Percentiles rank a stretch among this genome's conserved stretches.
phyloP scores from a whole-genome alignment of 2,113 vertebrate species.

The Corythornis madagascariensis region DNA sequence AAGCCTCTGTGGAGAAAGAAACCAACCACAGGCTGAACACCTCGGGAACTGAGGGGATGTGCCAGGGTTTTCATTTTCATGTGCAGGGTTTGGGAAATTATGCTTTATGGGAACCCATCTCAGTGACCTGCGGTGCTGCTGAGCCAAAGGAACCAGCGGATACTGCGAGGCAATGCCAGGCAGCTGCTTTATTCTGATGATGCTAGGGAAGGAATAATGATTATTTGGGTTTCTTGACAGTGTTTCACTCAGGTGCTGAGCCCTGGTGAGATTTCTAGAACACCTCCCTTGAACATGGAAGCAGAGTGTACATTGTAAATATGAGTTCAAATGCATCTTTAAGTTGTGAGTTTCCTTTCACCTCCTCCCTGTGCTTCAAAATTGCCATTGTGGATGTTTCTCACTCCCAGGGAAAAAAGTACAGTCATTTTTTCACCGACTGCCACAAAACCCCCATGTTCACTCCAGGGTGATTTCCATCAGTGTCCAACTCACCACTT shows the following conservation, averaged over 20 bases:
- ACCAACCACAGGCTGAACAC: accelerated
- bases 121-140: not conserved
- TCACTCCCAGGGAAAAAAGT: not conserved
- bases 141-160: accelerated
- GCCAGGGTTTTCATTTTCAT: not conserved
- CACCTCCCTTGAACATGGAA: not conserved
- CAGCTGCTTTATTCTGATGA: not conserved
- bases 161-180: accelerated
- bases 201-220: not conserved
- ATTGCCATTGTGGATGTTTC: not conserved
- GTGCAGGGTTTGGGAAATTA: not conserved
- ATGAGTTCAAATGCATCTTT: not conserved
- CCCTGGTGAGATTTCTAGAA: not conserved
- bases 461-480: not conserved
- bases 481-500: not conserved
- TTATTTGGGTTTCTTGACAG: accelerated
- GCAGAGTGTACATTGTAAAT: accelerated
- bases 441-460: not conserved
- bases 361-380: accelerated
- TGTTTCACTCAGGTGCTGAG: not conserved
- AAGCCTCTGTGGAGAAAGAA: not conserved
- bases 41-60: accelerated
- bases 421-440: not conserved
- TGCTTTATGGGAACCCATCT: not conserved
- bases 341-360: not conserved